Evolutionary conservation across 2,888 invertebrate genomes (phyloP), one percentile per base, ranked within the genome.

Genomic region (Agrochola macilenta): DNA sequence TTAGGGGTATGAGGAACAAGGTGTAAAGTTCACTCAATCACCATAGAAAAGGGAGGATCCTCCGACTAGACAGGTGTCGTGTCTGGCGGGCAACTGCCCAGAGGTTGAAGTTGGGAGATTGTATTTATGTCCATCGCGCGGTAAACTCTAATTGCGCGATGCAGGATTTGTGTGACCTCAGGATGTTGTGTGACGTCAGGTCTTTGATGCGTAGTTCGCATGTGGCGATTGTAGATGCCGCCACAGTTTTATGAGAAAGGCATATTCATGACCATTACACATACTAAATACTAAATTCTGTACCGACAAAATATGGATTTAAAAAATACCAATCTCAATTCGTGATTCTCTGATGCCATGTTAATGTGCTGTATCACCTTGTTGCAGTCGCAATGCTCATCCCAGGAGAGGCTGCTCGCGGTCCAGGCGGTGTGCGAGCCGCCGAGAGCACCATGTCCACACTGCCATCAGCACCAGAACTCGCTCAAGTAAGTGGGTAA

Each of bases 321-420:
- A 30, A 68, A 23, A 35, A 17, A 20, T 46, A 46, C 20, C 3
- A 20, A 5, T 65, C 5, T 20, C n/a, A 26, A 69, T 14, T 57
- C 2, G 20, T 17, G n/a, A 7, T 76, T 23, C 2, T 12, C 1
- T 35, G 3, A 26, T 71, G 7, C 23, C 26, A 57, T 23, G 26
- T 26, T 77, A 71, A 66, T 76, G 64, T 74, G 14, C n/a, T 52
- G 8, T 72, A 66, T 82, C 65, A 68, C 86, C 77, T 83, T 93
- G 97, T 97, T 95, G 86, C 97, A 99, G 99, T 99, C 99, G 81
- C 99, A 99, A 97, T 99, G 99, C 96, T 99, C 99, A 91, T 99
- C 99, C 89, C 99, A 99, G 95, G 99, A 99, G 97, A 98, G 99
- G 76, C 97, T 99, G 85, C 98, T 99, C 88, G 96, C 96, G 78